Evolutionary conservation across 2,113 vertebrate species (phyloP).

Genomic region (Cichladusa arquata): DNA sequence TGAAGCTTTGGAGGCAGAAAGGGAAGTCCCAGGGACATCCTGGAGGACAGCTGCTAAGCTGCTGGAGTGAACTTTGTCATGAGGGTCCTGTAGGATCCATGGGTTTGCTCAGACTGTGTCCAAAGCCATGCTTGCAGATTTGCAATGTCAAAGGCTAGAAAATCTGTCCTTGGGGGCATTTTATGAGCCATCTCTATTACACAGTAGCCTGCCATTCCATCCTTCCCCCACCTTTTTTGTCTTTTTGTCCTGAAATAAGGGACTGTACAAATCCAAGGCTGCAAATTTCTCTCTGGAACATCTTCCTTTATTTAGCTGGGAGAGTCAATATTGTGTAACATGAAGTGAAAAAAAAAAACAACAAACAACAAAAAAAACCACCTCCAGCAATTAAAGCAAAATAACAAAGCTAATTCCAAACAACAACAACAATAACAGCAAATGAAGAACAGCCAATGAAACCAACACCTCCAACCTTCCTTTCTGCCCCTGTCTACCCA

Average conservation of each 20-base stretch:
- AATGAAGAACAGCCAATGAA: not conserved
- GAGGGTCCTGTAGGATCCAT: not conserved
- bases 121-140: not conserved
- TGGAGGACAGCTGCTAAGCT: not conserved
- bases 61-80: not conserved
- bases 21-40: not conserved
- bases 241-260: not conserved
- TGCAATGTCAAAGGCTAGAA: not conserved
- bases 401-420: not conserved
- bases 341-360: not conserved
- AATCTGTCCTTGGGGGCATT: not conserved
- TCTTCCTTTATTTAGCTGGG: not conserved
- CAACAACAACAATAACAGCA: not conserved
- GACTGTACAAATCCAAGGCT: not conserved
- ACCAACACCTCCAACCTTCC: accelerated
- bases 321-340: not conserved
- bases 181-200: not conserved
- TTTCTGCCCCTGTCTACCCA: not conserved
- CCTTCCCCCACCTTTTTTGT: not conserved
- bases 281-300: not conserved
- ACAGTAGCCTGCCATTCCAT: not conserved
- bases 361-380: too few species aligned
- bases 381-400: not conserved
- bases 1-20: not conserved
- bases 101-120: not conserved